Evolutionary conservation across 2,888 invertebrate genomes (phyloP), one percentile per base, ranked within the genome.

Genomic region (Ernsta delagoae): DNA sequence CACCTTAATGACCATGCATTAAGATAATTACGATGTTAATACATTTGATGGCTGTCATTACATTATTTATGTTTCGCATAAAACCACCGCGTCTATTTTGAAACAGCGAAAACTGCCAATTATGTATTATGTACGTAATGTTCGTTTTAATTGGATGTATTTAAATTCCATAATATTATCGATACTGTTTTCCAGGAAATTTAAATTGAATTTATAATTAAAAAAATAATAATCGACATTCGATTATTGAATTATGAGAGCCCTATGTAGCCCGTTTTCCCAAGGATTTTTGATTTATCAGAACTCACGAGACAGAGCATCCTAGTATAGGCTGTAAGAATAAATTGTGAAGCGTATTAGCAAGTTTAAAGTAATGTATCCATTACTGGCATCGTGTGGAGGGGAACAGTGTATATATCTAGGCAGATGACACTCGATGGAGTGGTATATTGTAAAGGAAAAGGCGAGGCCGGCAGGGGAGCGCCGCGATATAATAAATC

Each of bases 1-100:
- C 43, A 60, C 60, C 60, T 43, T 61, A 34, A 62, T 62, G 61
- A 11, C 36, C 31, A 9, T 36, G 34, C 48, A 68, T 68, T 60
- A 68, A 68, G 39, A 62, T 57, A 67, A 67, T 61, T 67, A 67
- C 34, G n/a, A 68, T 61, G 67, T 48, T 67, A 67, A 67, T 48
- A 61, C 56, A 67, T 67, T 61, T 67, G 56, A 67, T 61, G 41
- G 67, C 56, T 34, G 61, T 67, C 61, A 41, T 67, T 61, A 45
- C n/a, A 7, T 24, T 59, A 59, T 53, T 48, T 48, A 65, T 59
- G 59, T 24, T 11, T 24, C 39, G 39, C n/a, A 45, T 65, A 59
- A 31, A 53, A 65, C 59, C 57, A 57, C 65, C 36, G 11, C 48
- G 39, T 53, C 48, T 41, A 59, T 34, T 39, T 36, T 7, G 48